These are phyloP conservation scores for Amphimallon solstitiale DNA, from an alignment of 2,888 invertebrate species.

Conservation along the genomic window DNA sequence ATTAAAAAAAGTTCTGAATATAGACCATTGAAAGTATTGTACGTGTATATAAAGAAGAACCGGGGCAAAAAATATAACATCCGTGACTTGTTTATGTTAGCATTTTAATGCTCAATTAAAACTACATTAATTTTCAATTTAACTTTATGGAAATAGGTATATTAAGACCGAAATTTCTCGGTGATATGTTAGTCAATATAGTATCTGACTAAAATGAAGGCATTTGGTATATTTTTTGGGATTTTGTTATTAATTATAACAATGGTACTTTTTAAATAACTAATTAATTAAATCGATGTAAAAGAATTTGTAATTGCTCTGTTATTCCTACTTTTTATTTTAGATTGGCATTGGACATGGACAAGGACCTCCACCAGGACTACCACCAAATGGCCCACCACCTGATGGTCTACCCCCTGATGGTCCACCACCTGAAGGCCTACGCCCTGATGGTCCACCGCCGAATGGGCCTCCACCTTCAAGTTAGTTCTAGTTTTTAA, in stretches of 20 bases:
- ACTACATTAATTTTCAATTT: no score
- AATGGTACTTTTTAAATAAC: not conserved
- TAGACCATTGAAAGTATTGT: no score
- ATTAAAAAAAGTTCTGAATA: no score
- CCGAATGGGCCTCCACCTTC: slow-evolving; percentile 13
- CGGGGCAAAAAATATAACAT: no score
- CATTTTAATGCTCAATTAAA: no score
- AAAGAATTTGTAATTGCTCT: not conserved
- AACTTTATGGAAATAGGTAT: not conserved
- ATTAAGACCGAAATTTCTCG: not conserved
- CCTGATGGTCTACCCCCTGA: slow-evolving; percentile 2
- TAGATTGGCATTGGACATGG: not conserved
- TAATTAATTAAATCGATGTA: no score
- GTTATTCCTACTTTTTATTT: not conserved
- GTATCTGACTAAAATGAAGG: not conserved
- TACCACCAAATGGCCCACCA: slow-evolving; percentile 6
- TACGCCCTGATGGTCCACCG: slow-evolving; percentile 6
- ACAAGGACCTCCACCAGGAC: no score
- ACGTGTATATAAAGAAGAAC: no score
- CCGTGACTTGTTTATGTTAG: no score
- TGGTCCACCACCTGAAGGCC: not conserved
- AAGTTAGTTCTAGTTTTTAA: not conserved
- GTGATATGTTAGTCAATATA: not conserved
- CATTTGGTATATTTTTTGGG: not conserved
- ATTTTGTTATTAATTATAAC: not conserved